These are phyloP conservation scores for Terrapene triunguis DNA, from an alignment of 2,113 vertebrate species.

Conservation along the genomic window DNA sequence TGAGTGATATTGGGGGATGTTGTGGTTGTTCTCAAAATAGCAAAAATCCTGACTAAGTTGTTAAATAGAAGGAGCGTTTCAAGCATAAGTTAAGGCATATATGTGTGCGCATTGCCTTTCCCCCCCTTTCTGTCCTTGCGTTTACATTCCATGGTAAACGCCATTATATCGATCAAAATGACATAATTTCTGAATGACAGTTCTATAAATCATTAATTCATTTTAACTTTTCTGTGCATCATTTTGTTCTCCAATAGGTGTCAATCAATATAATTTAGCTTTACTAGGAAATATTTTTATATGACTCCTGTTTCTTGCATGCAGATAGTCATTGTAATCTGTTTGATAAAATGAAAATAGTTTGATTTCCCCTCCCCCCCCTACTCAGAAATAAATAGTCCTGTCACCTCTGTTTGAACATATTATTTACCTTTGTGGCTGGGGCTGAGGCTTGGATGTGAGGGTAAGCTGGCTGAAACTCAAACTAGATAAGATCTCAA, in stretches of 20 bases:
- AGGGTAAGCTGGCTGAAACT: not conserved
- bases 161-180: not conserved
- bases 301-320: not conserved
- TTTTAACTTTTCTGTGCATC: not conserved
- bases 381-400: not conserved
- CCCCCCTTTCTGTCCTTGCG: not conserved
- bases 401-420: not conserved
- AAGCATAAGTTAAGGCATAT: not conserved
- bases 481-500: not conserved
- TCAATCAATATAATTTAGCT: conserved; percentile 9
- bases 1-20: rapidly evolving
- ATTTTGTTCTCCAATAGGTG: conserved; percentile 31
- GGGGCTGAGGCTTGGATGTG: not conserved
- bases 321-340: not conserved
- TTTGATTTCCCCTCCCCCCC: not conserved
- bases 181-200: not conserved
- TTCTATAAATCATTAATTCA: not conserved
- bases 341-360: not conserved
- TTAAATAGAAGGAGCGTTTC: not conserved
- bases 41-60: not conserved
- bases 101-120: rapidly evolving
- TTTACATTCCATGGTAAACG: not conserved
- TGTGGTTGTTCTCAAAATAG: not conserved
- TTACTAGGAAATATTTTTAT: conserved; percentile 37
- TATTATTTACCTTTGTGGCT: not conserved